Base-by-base conservation (phyloP, 2,113 vertebrate genomes). In the Ivindomyrus marchei region DNA sequence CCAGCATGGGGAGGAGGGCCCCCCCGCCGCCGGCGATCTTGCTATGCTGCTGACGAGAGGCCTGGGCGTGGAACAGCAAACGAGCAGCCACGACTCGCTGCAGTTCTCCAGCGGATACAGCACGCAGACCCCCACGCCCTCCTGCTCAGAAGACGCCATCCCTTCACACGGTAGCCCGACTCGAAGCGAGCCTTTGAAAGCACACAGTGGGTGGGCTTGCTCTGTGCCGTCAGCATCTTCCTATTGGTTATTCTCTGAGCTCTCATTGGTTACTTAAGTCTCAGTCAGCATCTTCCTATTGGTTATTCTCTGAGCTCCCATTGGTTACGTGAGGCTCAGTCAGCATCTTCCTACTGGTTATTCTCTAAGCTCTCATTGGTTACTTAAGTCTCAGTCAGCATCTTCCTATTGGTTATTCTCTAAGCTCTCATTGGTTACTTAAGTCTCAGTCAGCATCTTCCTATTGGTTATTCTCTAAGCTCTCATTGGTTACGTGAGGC, bases 31-130 rank as follows among this genome's bases (percentile, higher is more conserved):
- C 93, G 98, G 97, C 0, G 98, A 97, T 92, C 94, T 99, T 89
- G 98, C 98, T 49, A 98, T 99, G 98, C 98, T 99, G 58, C 93
- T 99, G 95, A 99, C 98, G 0, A 96, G 98, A 0, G 98, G 98
- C 21, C 94, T 99, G 91, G 98, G 97, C 91, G 94, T 98, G 91
- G 98, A 99, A 93, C 98, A 98, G 95, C 98, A 99, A 96, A 98
- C 98, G 94, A 99, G 97, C 96, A 99, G 98, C 95, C 96, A 98
- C 47, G 98, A 99, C 93, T 99, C 98, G 0, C 95, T 99, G 93
- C 98, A 99, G 93, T 99, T 98, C 92, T 99, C 98, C 21, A 99
- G 98, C 0, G 98, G 98, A 91, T 99, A 99, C 95, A 99, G 98
- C 96, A 98, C 98, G 0, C 98, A 99, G 95, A 99, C 97, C 91